A percentile compares a stretch with the other conserved stretches of the same genome.
Evolutionary conservation across 1,140 invertebrate species (phyloP).

Genomic region (Bombus soroeensis): DNA sequence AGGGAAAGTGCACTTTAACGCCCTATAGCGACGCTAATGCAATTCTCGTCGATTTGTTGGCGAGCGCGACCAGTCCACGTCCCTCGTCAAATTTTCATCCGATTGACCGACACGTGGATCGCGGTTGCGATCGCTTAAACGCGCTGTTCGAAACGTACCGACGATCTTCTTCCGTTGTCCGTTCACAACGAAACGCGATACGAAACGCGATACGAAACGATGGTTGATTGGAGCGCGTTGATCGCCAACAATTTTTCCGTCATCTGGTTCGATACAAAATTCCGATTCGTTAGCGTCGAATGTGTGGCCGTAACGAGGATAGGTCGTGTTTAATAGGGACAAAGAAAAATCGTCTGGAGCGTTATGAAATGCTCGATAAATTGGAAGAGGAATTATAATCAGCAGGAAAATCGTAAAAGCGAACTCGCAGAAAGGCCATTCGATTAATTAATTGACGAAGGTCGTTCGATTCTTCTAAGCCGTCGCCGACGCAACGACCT

Average conservation of each 20-base stretch:
- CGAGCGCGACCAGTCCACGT: conserved; percentile 24
- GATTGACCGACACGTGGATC: too few relatives aligned
- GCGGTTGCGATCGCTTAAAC: too few relatives aligned
- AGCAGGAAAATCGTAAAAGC: conserved; percentile 37
- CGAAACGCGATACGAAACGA: too few relatives aligned
- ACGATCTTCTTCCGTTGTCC: too few relatives aligned
- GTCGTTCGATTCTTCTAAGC: conserved; percentile 38
- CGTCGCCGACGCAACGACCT: conserved; percentile 18
- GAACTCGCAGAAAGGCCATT: conserved; percentile 44
- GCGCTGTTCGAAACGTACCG: too few relatives aligned
- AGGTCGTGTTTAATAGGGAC: not conserved
- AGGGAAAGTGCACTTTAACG: conserved; percentile 59
- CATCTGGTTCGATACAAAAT: not conserved
- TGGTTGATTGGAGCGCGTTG: too few relatives aligned
- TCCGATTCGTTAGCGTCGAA: conserved; percentile 2
- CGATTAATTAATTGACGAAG: conserved; percentile 51
- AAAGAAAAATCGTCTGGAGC: conserved; percentile 41
- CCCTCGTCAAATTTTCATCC: conserved; percentile 37
- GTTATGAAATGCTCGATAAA: conserved; percentile 52
- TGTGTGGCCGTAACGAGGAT: not conserved
- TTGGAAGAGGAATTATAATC: conserved; percentile 52
- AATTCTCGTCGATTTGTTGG: conserved; percentile 54
- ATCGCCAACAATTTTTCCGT: not conserved
- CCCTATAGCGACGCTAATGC: conserved; percentile 46
- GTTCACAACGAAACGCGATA: too few relatives aligned